These are phyloP conservation scores for Orius insidiosus DNA, from an alignment of 1,140 invertebrate genomes.

Conservation along the genomic window DNA sequence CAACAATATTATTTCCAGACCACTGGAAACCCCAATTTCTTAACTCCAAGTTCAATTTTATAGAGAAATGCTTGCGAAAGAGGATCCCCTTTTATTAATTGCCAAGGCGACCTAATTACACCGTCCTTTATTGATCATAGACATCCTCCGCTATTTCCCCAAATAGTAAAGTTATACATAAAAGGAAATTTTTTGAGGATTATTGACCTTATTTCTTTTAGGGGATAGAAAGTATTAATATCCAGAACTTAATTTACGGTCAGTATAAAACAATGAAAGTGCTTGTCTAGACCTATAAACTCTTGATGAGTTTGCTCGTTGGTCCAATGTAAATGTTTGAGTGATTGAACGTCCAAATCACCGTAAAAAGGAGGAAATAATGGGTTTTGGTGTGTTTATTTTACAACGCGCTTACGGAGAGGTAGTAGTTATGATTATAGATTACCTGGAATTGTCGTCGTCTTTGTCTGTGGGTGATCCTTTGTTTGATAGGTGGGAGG, in stretches of 20 bases:
- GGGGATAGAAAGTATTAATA: neutral
- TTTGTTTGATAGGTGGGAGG: slow-evolving; percentile 24
- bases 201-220: neutral
- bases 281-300: too few relatives aligned
- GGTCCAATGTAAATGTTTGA: too few relatives aligned
- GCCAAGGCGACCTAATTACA: neutral
- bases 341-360: neutral
- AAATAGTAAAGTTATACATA: too few relatives aligned
- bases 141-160: neutral
- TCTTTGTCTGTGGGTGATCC: slow-evolving; percentile 38
- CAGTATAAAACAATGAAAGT: too few relatives aligned
- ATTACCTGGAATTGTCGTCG: slow-evolving; percentile 64
- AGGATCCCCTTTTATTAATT: too few relatives aligned
- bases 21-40: neutral
- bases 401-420: neutral
- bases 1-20: neutral
- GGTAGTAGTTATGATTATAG: neutral
- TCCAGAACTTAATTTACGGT: too few relatives aligned
- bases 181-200: neutral
- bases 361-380: neutral
- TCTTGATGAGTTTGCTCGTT: too few relatives aligned
- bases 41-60: slow-evolving; percentile 15
- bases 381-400: neutral
- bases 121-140: neutral
- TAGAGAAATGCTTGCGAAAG: neutral